phyloP scores from a whole-genome alignment of 2,888 invertebrate genomes.

The Mesochorus sp. region DNA sequence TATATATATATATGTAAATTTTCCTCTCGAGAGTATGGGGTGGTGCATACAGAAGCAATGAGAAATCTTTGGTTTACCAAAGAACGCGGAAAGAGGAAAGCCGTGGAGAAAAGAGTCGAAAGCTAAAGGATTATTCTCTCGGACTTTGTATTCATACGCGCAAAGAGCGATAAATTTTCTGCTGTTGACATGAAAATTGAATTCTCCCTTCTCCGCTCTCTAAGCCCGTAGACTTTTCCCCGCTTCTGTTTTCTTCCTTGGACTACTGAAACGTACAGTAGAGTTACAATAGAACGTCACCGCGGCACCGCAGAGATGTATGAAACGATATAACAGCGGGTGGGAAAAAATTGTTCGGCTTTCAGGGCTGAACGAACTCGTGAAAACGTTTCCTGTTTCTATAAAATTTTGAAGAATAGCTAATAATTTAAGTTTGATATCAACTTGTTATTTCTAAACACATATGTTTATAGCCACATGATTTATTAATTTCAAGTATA shows the following conservation, averaged over 20 bases:
- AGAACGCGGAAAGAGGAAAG: slow-evolving; percentile 18
- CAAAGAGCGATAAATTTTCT: slow-evolving; percentile 75
- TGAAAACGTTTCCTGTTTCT: slow-evolving; percentile 22
- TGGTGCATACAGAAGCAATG: not conserved
- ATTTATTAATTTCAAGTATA: too few species aligned
- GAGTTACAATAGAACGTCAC: slow-evolving; percentile 7
- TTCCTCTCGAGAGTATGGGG: not conserved
- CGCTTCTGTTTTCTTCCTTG: not conserved
- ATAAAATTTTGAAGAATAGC: not conserved
- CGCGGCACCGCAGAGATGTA: not conserved
- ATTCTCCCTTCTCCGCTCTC: slow-evolving; percentile 66
- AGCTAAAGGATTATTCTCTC: slow-evolving; percentile 55
- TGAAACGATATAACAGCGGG: not conserved
- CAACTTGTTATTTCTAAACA: too few species aligned
- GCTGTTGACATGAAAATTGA: slow-evolving; percentile 77
- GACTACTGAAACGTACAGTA: slow-evolving; percentile 14
- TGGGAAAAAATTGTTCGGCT: not conserved
- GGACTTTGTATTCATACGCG: slow-evolving; percentile 71
- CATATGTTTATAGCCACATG: too few species aligned
- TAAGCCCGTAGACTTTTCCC: not conserved
- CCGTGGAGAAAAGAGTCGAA: slow-evolving; percentile 28
- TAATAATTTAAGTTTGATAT: too few species aligned
- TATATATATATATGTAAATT: too few species aligned
- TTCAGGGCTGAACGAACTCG: slow-evolving; percentile 20
- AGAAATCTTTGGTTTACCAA: slow-evolving; percentile 5